phyloP scores from a whole-genome alignment of 2,797 vertebrate species.

The Anguilla obscura region DNA sequence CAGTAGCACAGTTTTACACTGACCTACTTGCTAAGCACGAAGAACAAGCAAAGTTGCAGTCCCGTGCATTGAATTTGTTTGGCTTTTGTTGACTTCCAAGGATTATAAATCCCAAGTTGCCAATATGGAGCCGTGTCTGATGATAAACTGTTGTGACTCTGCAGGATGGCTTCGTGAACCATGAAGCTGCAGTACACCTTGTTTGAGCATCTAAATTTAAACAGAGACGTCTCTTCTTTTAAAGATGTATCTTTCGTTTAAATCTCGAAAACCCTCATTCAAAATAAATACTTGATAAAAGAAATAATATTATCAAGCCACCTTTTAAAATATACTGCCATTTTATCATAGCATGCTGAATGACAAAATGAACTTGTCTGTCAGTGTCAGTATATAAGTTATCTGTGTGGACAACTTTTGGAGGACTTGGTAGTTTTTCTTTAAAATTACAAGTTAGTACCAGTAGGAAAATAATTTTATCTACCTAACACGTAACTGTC shows the following conservation, averaged over 20 bases:
- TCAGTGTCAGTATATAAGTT: slow-evolving; percentile 3
- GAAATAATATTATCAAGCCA: not conserved
- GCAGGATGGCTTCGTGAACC: slow-evolving; percentile 41
- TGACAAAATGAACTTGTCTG: not conserved
- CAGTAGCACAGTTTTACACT: slow-evolving; percentile 58
- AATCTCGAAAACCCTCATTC: not conserved
- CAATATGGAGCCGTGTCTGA: slow-evolving; percentile 32
- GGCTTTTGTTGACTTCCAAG: slow-evolving; percentile 60
- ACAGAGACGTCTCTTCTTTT: not conserved
- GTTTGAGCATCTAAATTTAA: not conserved
- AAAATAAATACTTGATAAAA: not conserved
- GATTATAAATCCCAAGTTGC: slow-evolving; percentile 8
- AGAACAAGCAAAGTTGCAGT: slow-evolving; percentile 54
- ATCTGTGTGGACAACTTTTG: not conserved
- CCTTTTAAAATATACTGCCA: not conserved
- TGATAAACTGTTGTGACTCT: slow-evolving; percentile 41
- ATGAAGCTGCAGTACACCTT: not conserved
- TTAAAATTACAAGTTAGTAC: slow-evolving; percentile 60
- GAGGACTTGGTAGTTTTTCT: not conserved
- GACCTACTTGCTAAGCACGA: slow-evolving; percentile 66
- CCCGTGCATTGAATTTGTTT: slow-evolving; percentile 64
- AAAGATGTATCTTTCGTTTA: not conserved
- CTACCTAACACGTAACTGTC: slow-evolving; percentile 58
- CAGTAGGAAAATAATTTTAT: slow-evolving; percentile 53
- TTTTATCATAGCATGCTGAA: not conserved